Evolutionary conservation across 2,888 invertebrate species (phyloP).

Genomic region (Pheosia tremula): DNA sequence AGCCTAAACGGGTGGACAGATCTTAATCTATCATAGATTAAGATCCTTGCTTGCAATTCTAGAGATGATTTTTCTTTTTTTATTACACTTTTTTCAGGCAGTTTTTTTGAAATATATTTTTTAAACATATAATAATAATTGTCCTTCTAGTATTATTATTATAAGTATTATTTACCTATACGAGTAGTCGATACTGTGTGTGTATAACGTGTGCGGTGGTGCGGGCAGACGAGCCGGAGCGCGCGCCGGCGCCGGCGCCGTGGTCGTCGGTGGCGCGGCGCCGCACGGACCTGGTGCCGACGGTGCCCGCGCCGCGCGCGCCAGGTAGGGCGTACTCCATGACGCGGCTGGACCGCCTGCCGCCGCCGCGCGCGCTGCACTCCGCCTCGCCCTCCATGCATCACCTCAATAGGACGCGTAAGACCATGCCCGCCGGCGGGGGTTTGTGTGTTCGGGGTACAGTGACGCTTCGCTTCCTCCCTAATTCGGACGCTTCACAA

Average conservation of each 20-base stretch:
- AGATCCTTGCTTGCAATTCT: too few species aligned
- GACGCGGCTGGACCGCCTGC: slow-evolving; percentile 92
- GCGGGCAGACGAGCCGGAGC: slow-evolving; percentile 71
- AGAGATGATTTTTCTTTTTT: too few species aligned
- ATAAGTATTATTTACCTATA: too few species aligned
- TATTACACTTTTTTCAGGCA: too few species aligned
- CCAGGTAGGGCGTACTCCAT: slow-evolving; percentile 94
- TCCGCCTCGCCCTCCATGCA: slow-evolving; percentile 65
- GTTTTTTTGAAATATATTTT: too few species aligned
- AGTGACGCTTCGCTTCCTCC: slow-evolving; percentile 12
- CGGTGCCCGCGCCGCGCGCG: slow-evolving; percentile 87
- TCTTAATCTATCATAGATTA: too few species aligned
- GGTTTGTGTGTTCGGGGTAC: neutral
- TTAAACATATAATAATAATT: too few species aligned
- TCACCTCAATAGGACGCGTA: slow-evolving; percentile 72
- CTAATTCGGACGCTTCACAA: too few species aligned
- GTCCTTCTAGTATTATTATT: too few species aligned
- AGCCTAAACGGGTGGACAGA: too few species aligned
- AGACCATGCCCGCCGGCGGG: slow-evolving; percentile 35
- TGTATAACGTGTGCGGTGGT: slow-evolving; percentile 3
- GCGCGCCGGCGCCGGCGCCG: slow-evolving; percentile 81
- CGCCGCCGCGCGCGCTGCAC: slow-evolving; percentile 52
- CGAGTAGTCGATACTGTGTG: too few species aligned
- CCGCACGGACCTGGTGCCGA: slow-evolving; percentile 96
- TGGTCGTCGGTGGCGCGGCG: slow-evolving; percentile 93